Percentiles rank a stretch among this genome's conserved stretches.
Conservation (phyloP, 2,888 invertebrate genomes). For the Ennomos quercinarius region DNA sequence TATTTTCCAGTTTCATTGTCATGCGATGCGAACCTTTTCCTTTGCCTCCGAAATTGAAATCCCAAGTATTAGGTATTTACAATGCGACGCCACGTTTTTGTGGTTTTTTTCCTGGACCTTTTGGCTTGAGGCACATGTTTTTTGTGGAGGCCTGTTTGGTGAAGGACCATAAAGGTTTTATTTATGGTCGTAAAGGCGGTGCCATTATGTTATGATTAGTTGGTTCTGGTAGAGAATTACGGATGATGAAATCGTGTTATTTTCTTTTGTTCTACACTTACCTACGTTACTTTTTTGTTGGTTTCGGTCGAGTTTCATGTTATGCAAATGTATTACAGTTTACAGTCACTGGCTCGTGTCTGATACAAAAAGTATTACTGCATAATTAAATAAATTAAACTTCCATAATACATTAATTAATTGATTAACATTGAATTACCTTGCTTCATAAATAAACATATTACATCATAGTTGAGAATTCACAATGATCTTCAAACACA, state of each 20-base stretch:
- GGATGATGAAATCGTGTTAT: constrained; percentile 64
- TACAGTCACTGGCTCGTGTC: constrained; percentile 19
- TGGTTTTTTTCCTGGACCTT: constrained; percentile 49
- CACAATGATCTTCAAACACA: too few species aligned
- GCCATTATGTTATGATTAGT: constrained; percentile 75
- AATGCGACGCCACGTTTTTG: constrained; percentile 57
- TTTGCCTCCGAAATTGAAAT: constrained; percentile 56
- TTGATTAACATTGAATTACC: too few species aligned
- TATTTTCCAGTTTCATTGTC: constrained; percentile 75
- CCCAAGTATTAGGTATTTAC: constrained; percentile 67
- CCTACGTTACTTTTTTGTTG: constrained; percentile 37
- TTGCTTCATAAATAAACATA: too few species aligned
- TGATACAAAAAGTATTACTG: constrained; percentile 8
- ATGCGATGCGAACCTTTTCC: constrained; percentile 55
- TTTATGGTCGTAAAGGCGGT: constrained; percentile 68
- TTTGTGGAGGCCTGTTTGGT: constrained; percentile 61
- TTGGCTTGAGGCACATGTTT: constrained; percentile 60
- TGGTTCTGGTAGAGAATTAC: constrained; percentile 68
- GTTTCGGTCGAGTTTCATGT: constrained; percentile 39
- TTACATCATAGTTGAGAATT: too few species aligned
- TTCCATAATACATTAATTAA: constrained; percentile 1
- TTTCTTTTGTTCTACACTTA: constrained; percentile 37
- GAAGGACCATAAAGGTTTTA: constrained; percentile 64
- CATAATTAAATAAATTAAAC: constrained; percentile 12
- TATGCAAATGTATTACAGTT: constrained; percentile 38